These are phyloP conservation scores for Drosophila setifemur DNA, from an alignment of 1,140 invertebrate species.

Conservation along the genomic window DNA sequence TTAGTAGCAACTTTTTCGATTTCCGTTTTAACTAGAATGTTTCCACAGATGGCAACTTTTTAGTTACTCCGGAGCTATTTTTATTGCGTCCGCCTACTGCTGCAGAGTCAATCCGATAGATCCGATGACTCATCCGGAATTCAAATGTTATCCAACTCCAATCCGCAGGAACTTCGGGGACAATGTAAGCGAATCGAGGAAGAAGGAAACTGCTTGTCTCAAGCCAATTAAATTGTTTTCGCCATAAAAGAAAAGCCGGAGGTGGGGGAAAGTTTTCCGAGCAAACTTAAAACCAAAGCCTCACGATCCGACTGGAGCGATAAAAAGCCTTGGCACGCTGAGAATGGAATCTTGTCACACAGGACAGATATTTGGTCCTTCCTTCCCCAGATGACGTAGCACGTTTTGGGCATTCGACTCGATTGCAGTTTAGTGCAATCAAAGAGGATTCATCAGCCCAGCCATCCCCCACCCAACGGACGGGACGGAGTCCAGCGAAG, in stretches of 20 bases:
- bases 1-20: slow-evolving; percentile 38
- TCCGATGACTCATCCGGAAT: slow-evolving; percentile 58
- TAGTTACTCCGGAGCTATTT: slow-evolving; percentile 24
- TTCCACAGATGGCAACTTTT: slow-evolving; percentile 32
- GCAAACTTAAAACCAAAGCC: slow-evolving; percentile 48
- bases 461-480: slow-evolving; percentile 15
- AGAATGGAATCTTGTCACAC: slow-evolving; percentile 72
- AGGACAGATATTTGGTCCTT: background rate
- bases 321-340: slow-evolving; percentile 48
- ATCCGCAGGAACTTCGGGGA: slow-evolving; percentile 43
- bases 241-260: slow-evolving; percentile 55
- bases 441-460: slow-evolving; percentile 73
- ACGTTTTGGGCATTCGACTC: slow-evolving; percentile 79
- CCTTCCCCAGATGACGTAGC: slow-evolving; percentile 53
- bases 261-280: slow-evolving; percentile 1
- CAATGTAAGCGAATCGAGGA: slow-evolving; percentile 27
- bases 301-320: slow-evolving; percentile 59
- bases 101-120: slow-evolving; percentile 29
- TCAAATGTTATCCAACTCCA: slow-evolving; percentile 50
- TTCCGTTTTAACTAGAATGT: slow-evolving; percentile 7
- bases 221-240: slow-evolving; percentile 75
- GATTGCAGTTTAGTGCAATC: slow-evolving; percentile 81
- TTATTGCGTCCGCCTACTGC: slow-evolving; percentile 16
- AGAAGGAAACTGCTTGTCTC: slow-evolving; percentile 32
- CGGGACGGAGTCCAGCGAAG: slow-evolving; percentile 71